These are phyloP conservation scores for Zeus faber DNA, from an alignment of 2,113 vertebrate species.

Conservation along the genomic window DNA sequence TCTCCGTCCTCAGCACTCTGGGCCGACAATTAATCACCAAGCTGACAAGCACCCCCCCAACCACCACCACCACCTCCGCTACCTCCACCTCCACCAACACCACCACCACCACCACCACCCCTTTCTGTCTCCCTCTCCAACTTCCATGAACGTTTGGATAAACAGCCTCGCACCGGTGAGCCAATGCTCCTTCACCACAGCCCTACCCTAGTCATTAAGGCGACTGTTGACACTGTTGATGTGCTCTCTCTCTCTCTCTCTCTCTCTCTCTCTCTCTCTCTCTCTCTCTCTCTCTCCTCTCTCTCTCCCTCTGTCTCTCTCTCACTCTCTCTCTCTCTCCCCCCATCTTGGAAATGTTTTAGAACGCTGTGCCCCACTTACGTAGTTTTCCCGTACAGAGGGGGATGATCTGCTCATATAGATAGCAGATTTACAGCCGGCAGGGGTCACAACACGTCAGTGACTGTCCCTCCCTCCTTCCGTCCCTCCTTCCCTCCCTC, in stretches of 20 bases:
- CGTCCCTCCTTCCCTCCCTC: too few relatives aligned
- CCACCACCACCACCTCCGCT: not conserved
- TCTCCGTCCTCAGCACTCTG: conserved; percentile 72
- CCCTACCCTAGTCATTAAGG: not conserved
- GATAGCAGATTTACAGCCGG: conserved; percentile 30
- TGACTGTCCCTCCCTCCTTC: too few relatives aligned
- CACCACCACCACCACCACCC: conserved; percentile 30
- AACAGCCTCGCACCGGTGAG: too few relatives aligned
- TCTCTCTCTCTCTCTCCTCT: not conserved
- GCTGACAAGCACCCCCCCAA: conserved; percentile 53
- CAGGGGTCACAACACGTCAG: too few relatives aligned
- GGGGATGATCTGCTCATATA: conserved; percentile 35
- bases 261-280: conserved; percentile 8
- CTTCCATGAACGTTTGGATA: too few relatives aligned
- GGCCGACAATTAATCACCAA: conserved; percentile 67
- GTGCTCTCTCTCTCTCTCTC: conserved; percentile 12
- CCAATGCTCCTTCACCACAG: too few relatives aligned
- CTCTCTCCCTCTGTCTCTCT: not conserved
- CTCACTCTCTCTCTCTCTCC: not conserved
- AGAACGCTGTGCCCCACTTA: conserved; percentile 35
- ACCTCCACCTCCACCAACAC: conserved; percentile 8
- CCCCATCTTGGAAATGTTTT: conserved; percentile 30
- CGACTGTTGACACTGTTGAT: conserved; percentile 27
- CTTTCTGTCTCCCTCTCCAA: not conserved
- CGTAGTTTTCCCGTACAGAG: conserved; percentile 28